Evolutionary conservation across 1,140 invertebrate genomes (phyloP), one percentile per base, ranked within the genome.

Genomic region (Sycophaga agraensis): DNA sequence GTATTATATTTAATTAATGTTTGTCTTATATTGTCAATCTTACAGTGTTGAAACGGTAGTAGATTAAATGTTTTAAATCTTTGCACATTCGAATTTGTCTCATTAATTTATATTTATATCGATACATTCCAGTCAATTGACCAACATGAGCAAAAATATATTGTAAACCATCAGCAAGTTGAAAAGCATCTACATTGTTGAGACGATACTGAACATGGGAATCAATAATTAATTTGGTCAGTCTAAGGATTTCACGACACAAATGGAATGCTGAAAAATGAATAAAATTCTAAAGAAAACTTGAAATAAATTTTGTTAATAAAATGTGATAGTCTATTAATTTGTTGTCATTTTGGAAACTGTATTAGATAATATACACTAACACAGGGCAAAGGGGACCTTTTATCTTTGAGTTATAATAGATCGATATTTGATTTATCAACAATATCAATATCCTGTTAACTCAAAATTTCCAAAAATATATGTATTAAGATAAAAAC

Each of bases 41-140:
- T 80, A 94, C 94, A 37, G 98, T 99, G 76, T 99, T 99, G 79
- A 99, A 99, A 62, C 98, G 87, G 82, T 99, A 99, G 79, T 99
- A 99, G 60, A 99, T 97, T 51, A 99, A 83, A 86, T 99, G 98
- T 74, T 99, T 99, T 64, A 99, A 84, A 83, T 99, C 98, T 79
- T 99, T 99, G 84, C 97, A 99, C 97, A 99, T 99, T 50, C 98
- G 83, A 66, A 99, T 99, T 84, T 99, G 98, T 73, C 96, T 88
- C 97, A 99, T 99, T 14, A 99, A 83, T 78, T 99, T 99, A 82
- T 99, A 99, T 74, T 99, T 99, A 84, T 99, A 99, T 43, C 98
- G 85, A 81, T 99, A 99, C 98, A 99, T 99, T 77, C 98, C 98
- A 4, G 98, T 99, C 14, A 99, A 82, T 79, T 99, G 98, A 9